These are phyloP conservation scores for Pipa parva DNA, from an alignment of 2,113 vertebrate species.

Conservation along the genomic window DNA sequence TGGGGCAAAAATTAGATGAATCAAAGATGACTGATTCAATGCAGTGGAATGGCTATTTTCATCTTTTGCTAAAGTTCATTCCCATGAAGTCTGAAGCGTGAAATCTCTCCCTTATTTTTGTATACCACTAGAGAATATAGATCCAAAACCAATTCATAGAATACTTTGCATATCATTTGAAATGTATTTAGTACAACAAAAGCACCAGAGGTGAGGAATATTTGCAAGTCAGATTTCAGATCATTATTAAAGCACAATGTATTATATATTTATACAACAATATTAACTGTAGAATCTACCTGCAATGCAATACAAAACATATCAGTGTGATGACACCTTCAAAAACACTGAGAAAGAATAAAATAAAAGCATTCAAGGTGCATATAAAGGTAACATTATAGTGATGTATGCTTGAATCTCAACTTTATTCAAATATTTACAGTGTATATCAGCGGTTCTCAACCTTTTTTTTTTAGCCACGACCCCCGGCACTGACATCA, in stretches of 20 bases:
- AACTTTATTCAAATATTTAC: too few relatives aligned
- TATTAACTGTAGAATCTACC: background rate
- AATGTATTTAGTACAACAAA: slow-evolving; percentile 17
- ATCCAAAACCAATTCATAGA: slow-evolving; percentile 32
- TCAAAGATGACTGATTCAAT: too few relatives aligned
- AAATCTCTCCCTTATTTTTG: slow-evolving; percentile 31
- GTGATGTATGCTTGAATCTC: too few relatives aligned
- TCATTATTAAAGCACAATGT: background rate
- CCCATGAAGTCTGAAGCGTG: slow-evolving; percentile 31
- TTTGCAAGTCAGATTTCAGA: background rate
- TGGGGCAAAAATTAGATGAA: too few relatives aligned
- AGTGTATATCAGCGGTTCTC: too few relatives aligned
- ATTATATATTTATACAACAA: background rate
- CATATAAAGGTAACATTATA: too few relatives aligned
- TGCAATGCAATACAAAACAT: background rate
- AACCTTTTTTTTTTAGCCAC: too few relatives aligned
- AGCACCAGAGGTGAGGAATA: slow-evolving; percentile 8
- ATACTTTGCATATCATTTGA: slow-evolving; percentile 17
- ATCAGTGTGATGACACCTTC: background rate
- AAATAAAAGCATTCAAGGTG: too few relatives aligned
- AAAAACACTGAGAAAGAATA: too few relatives aligned
- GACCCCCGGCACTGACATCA: too few relatives aligned
- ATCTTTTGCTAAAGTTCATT: slow-evolving; percentile 26
- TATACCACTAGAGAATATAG: slow-evolving; percentile 22
- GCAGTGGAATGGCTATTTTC: slow-evolving; percentile 15